phyloP scores from a whole-genome alignment of 2,888 invertebrate genomes.

The Linyphia triangularis region DNA sequence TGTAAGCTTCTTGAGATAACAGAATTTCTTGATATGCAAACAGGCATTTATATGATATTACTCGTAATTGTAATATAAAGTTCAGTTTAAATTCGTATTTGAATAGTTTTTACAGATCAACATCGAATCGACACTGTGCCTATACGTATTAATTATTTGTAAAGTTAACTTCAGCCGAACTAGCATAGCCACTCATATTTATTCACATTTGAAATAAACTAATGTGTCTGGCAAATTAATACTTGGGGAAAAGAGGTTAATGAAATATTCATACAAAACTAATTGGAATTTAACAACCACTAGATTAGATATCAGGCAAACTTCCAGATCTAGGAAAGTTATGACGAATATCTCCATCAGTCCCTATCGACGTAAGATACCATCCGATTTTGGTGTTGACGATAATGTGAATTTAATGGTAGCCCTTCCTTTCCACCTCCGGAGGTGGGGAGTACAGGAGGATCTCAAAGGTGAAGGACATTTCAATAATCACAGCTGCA shows the following conservation, averaged over 20 bases:
- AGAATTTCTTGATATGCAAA: too few relatives aligned
- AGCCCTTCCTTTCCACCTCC: neutral
- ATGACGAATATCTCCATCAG: neutral
- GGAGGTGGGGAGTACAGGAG: neutral
- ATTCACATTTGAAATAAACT: too few relatives aligned
- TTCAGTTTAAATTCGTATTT: too few relatives aligned
- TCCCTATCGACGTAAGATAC: neutral
- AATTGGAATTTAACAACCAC: neutral
- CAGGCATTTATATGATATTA: too few relatives aligned
- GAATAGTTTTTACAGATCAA: too few relatives aligned
- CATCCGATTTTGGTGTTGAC: conserved; percentile 3
- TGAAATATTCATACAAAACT: neutral
- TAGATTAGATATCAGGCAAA: neutral
- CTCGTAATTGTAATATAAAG: too few relatives aligned
- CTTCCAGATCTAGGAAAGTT: neutral
- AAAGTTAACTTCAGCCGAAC: too few relatives aligned
- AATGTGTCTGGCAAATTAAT: neutral
- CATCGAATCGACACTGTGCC: too few relatives aligned
- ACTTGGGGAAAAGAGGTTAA: neutral
- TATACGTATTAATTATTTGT: too few relatives aligned
- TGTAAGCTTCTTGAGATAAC: too few relatives aligned
- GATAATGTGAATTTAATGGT: conserved; percentile 57
- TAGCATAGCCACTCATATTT: too few relatives aligned
- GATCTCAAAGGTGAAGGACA: neutral
- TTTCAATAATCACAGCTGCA: conserved; percentile 31